Evolutionary conservation across 2,888 invertebrate species (phyloP).

Genomic region (Spodoptera exigua): DNA sequence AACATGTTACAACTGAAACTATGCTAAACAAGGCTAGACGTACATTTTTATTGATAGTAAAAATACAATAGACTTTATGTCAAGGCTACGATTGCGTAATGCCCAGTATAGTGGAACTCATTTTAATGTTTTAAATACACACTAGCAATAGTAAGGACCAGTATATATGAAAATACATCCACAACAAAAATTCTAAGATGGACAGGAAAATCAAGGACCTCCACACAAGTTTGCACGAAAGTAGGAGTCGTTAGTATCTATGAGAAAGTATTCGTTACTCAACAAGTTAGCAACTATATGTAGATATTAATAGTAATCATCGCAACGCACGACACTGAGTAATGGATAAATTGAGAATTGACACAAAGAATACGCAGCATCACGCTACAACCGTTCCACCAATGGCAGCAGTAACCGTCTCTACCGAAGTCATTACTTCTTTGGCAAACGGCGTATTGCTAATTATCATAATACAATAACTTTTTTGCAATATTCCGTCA

Average conservation of each 20-base stretch:
- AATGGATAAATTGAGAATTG: conserved; percentile 8
- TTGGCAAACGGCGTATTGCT: conserved; percentile 10
- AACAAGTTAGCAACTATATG: conserved; percentile 26
- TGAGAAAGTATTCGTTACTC: conserved; percentile 31
- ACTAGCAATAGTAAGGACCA: too few relatives aligned
- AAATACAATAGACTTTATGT: conserved; percentile 30
- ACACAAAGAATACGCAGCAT: conserved; percentile 6
- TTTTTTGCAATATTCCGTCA: conserved; percentile 18
- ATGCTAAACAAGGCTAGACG: conserved; percentile 1
- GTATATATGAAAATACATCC: too few relatives aligned
- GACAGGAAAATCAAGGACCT: not conserved
- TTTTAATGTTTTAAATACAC: conserved; percentile 11
- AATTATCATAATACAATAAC: conserved; percentile 20
- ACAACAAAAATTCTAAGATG: not conserved
- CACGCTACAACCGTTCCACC: conserved; percentile 1
- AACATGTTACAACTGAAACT: conserved; percentile 1
- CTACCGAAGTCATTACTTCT: conserved; percentile 1
- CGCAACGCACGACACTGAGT: not conserved
- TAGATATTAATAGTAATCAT: not conserved
- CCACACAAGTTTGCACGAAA: conserved; percentile 1
- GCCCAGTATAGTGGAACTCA: conserved; percentile 16
- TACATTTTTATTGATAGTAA: conserved; percentile 8
- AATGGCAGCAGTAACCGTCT: not conserved
- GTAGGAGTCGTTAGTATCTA: conserved; percentile 7
- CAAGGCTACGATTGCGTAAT: conserved; percentile 39